Evolutionary conservation across 2,888 invertebrate genomes (phyloP).

Genomic region (Micropterix aruncella): DNA sequence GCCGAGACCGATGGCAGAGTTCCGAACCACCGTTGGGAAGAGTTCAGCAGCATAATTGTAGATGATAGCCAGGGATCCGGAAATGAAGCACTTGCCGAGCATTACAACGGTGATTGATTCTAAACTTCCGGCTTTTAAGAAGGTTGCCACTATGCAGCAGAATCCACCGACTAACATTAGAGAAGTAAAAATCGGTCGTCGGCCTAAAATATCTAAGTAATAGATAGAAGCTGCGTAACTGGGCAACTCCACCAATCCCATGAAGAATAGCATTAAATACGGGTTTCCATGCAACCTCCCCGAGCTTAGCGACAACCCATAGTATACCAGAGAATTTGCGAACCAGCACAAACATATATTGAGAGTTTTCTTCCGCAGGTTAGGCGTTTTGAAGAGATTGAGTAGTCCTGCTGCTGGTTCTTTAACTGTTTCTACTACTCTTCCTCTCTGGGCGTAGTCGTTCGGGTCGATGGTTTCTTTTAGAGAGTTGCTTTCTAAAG

Average conservation of each 20-base stretch:
- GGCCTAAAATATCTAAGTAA: conserved; percentile 62
- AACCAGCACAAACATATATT: conserved; percentile 79
- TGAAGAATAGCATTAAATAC: conserved; percentile 62
- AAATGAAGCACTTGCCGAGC: conserved; percentile 70
- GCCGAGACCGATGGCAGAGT: conserved; percentile 71
- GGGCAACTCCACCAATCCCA: conserved; percentile 69
- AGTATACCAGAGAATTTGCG: conserved; percentile 74
- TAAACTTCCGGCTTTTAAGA: conserved; percentile 48
- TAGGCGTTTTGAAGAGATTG: conserved; percentile 68
- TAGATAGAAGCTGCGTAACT: conserved; percentile 61
- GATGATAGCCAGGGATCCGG: conserved; percentile 72
- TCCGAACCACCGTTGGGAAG: conserved; percentile 74
- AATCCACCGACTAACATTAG: conserved; percentile 69
- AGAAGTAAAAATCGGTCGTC: conserved; percentile 59
- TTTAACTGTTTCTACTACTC: conserved; percentile 32
- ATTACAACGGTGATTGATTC: conserved; percentile 51
- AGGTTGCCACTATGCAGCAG: conserved; percentile 61
- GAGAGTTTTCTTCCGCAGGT: conserved; percentile 60
- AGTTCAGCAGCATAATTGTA: conserved; percentile 81
- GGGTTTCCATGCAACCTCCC: conserved; percentile 71
- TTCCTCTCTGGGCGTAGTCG: conserved; percentile 46
- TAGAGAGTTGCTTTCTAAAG: conserved; percentile 53
- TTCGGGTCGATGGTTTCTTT: conserved; percentile 47
- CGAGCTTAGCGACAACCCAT: conserved; percentile 68
- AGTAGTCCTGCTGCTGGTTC: conserved; percentile 43